Conservation (phyloP, 1,140 invertebrate species). For the Brachionus plicatilis region DNA sequence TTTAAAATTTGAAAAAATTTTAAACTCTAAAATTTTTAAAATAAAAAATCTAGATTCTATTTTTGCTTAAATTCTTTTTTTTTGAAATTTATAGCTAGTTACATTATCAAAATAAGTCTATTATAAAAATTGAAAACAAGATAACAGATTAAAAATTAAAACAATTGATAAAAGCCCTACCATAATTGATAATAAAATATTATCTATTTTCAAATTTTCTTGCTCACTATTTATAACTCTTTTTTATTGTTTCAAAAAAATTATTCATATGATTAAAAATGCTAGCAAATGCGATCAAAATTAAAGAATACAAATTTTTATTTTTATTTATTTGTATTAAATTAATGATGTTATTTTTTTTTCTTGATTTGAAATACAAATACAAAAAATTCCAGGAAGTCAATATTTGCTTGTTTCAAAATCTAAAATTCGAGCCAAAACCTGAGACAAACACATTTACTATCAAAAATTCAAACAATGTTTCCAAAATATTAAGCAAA, state of each 20-base stretch:
- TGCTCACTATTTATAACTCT: neutral
- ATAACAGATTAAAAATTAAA: no score
- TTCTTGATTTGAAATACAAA: neutral
- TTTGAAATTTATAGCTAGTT: no score
- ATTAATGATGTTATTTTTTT: neutral
- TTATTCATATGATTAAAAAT: neutral
- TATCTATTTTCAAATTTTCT: neutral
- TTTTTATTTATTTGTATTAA: neutral
- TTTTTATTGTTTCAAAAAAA: neutral
- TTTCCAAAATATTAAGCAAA: neutral
- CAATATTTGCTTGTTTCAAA: neutral
- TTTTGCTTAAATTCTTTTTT: no score
- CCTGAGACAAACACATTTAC: neutral
- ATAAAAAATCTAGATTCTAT: no score
- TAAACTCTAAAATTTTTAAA: no score
- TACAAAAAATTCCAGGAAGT: neutral
- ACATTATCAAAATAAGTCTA: no score
- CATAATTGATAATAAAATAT: neutral
- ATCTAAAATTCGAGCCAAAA: neutral
- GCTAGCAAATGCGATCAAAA: neutral
- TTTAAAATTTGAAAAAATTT: no score
- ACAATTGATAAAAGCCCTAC: no score
- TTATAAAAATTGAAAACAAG: no score
- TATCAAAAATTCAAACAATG: neutral
- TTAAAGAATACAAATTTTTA: neutral